Percentiles rank a stretch among this genome's conserved stretches.
Conservation (phyloP, 2,888 invertebrate species). For the Athalia rosae region DNA sequence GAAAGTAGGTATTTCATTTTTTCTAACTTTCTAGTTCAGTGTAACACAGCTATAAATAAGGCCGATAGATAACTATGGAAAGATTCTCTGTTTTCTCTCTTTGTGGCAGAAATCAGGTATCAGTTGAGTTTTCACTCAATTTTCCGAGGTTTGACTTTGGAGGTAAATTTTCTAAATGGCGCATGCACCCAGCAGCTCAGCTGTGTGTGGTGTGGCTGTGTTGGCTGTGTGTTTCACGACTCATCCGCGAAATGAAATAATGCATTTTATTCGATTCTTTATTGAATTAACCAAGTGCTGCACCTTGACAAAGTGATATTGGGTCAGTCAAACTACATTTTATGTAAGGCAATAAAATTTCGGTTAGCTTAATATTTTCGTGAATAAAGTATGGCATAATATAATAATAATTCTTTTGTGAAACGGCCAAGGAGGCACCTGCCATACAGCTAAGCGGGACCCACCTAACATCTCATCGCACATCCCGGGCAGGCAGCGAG, state of each 20-base stretch:
- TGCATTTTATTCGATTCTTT: slow-evolving; percentile 63
- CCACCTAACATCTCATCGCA: slow-evolving; percentile 57
- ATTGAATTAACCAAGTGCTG: slow-evolving; percentile 61
- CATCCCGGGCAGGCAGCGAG: background rate
- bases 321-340: slow-evolving; percentile 57
- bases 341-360: background rate
- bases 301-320: slow-evolving; percentile 58
- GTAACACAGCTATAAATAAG: too few species aligned
- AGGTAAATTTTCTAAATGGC: slow-evolving; percentile 66
- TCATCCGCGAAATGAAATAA: slow-evolving; percentile 59
- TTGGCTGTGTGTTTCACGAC: slow-evolving; percentile 41
- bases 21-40: too few species aligned
- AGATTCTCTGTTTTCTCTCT: too few species aligned
- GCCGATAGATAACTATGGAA: too few species aligned
- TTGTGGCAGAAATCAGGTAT: background rate
- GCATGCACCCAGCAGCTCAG: slow-evolving; percentile 68
- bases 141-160: slow-evolving; percentile 48
- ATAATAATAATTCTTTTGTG: slow-evolving; percentile 58
- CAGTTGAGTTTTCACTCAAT: background rate
- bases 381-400: slow-evolving; percentile 14
- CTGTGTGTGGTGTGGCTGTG: slow-evolving; percentile 58
- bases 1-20: too few species aligned
- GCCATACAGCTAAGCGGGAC: slow-evolving; percentile 55
- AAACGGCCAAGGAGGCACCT: slow-evolving; percentile 56
- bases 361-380: background rate